Percentiles rank a stretch among this genome's conserved stretches.
These are phyloP conservation scores for Drosophila mauritiana DNA, from an alignment of 1,140 invertebrate species.

Conservation along the genomic window DNA sequence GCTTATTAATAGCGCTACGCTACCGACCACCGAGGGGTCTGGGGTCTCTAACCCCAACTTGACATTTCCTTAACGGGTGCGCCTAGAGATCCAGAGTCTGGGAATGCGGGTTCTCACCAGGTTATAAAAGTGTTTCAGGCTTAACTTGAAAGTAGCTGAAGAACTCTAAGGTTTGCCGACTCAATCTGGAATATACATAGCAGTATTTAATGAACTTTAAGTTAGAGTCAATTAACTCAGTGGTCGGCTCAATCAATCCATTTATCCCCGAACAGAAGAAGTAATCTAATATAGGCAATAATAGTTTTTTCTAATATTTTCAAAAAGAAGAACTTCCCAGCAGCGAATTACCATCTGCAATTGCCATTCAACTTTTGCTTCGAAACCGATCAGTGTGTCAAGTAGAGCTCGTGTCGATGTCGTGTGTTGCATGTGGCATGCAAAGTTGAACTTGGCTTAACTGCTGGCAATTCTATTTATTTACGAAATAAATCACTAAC, in stretches of 20 bases:
- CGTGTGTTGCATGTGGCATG: slow-evolving; percentile 69
- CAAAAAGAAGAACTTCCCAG: background rate
- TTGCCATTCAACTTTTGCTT: slow-evolving; percentile 15
- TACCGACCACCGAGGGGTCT: slow-evolving; percentile 27
- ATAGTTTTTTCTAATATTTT: no score
- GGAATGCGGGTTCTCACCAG: background rate
- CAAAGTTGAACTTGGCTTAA: slow-evolving; percentile 62
- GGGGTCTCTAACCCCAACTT: slow-evolving; percentile 8
- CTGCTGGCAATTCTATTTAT: slow-evolving; percentile 81
- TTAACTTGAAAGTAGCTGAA: background rate
- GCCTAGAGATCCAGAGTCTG: slow-evolving; percentile 9
- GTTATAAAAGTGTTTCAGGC: background rate
- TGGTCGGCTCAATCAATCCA: no score
- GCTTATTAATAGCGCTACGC: slow-evolving; percentile 71
- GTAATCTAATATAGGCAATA: no score
- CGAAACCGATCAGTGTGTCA: slow-evolving; percentile 38
- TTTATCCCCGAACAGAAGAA: no score
- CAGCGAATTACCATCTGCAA: background rate
- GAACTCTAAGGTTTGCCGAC: no score
- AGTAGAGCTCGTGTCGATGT: slow-evolving; percentile 33
- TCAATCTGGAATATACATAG: no score
- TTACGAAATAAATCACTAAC: slow-evolving; percentile 83
- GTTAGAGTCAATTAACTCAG: no score
- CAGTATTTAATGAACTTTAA: no score
- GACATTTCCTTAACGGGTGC: slow-evolving; percentile 17